phyloP scores from a whole-genome alignment of 2,797 vertebrate species.

The Taeniopygia guttata region DNA sequence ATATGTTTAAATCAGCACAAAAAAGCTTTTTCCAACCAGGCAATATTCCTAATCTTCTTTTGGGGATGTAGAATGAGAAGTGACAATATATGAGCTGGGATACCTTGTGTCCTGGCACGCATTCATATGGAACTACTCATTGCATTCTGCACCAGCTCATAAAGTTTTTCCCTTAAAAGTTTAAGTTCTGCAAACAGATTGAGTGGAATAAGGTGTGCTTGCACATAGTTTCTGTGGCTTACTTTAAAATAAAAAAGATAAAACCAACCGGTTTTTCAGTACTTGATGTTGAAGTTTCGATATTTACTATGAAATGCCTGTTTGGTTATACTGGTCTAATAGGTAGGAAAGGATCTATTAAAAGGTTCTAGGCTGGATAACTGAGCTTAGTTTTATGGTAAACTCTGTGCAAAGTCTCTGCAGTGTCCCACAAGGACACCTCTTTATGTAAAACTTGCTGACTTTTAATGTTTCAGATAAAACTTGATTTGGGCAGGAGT shows the following conservation, averaged over 20 bases:
- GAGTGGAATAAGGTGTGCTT: not conserved
- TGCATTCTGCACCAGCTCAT: not conserved
- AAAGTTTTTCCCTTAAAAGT: not conserved
- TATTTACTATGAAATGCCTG: not conserved
- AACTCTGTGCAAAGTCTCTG: not conserved
- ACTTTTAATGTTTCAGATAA: not conserved
- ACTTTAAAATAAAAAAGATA: not conserved
- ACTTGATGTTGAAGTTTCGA: not conserved
- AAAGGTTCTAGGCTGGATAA: not conserved
- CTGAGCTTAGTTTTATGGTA: not conserved
- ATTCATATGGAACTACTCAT: not conserved
- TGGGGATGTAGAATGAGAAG: not conserved
- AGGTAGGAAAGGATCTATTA: not conserved
- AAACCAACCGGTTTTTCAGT: not conserved
- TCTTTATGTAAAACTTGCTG: not conserved
- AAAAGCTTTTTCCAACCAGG: not conserved
- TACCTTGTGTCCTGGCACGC: not conserved
- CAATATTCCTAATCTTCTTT: not conserved
- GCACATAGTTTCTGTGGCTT: not conserved
- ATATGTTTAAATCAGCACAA: not conserved
- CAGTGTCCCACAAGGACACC: not conserved
- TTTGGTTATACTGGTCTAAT: not conserved
- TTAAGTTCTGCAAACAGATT: not conserved
- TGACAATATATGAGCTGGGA: not conserved
- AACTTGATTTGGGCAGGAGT: not conserved